Base-by-base conservation (phyloP, 1,140 invertebrate genomes). In the Drosophila cardini region DNA sequence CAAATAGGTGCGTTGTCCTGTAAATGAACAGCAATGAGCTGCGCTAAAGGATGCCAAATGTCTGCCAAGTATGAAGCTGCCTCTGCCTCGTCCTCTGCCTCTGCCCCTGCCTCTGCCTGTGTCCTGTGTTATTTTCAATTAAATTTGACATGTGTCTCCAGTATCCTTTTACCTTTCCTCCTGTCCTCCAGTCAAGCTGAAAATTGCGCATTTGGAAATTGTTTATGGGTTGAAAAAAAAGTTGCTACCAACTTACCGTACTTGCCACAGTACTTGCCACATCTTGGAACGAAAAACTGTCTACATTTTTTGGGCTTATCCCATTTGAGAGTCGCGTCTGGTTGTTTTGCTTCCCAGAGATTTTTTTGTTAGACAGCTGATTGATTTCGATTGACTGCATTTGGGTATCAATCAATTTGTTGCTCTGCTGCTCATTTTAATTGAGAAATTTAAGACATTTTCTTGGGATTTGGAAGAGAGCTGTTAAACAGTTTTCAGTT, bases 1-100 rank as follows among this genome's bases (percentile, higher is more conserved):
- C 57, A 64, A 79, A 84, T 78, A 89, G 84, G 70, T 89, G 83
- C 84, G 80, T 60, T 80, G 76, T 89, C 84, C 80, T 87, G 84
- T 87, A 87, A 87, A 78, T 89, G 84, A 87, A 86, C 82, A 86
- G 52, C 83, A 69, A 26, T 26, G 21, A 26, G 73, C 80, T 58
- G 43, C 50, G 58, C 50, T 36, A 70, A 72, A 80, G 76, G 73
- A 71, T 85, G 78, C 30, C 11, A 38, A 70, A 72, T 77, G 76
- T 69, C 64, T 85, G 75, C 10, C 32, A 38, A 72, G 78, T 62
- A 76, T 73, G 71, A 68, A 57, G 63, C 48, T 70, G 45, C 11
- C 48, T 3, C 21, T 26, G 21, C 21, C n/a, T n/a, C n/a, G n/a
- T n/a, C n/a, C n/a, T n/a, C n/a, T n/a, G n/a, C n/a, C n/a, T n/a